Evolutionary conservation across 1,140 invertebrate species (phyloP).

Genomic region (Zophobas atratus): DNA sequence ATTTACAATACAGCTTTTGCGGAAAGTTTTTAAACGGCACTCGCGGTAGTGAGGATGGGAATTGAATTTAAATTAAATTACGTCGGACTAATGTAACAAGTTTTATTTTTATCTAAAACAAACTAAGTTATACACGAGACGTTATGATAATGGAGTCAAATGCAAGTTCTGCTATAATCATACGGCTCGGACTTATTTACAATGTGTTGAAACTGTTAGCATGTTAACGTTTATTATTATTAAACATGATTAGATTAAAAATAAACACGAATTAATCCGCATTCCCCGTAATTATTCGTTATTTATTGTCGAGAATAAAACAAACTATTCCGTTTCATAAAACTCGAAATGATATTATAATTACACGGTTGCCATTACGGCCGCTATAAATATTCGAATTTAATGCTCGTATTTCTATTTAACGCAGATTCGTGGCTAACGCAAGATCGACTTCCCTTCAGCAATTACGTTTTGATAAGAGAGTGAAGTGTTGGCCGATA

Average conservation of each 20-base stretch:
- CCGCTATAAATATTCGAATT: slow-evolving; percentile 34
- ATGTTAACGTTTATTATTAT: slow-evolving; percentile 25
- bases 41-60: slow-evolving; percentile 25
- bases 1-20: slow-evolving; percentile 35
- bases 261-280: slow-evolving; percentile 31
- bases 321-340: slow-evolving; percentile 21
- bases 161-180: slow-evolving; percentile 22
- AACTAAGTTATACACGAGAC: slow-evolving; percentile 16
- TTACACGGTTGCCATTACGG: slow-evolving; percentile 37
- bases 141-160: slow-evolving; percentile 16
- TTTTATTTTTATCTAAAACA: slow-evolving; percentile 32
- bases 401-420: slow-evolving; percentile 33
- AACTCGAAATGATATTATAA: slow-evolving; percentile 36
- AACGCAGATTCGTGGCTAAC: slow-evolving; percentile 28
- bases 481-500: background rate
- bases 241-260: slow-evolving; percentile 31
- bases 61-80: slow-evolving; percentile 44
- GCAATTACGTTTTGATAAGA: slow-evolving; percentile 42
- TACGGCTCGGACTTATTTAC: slow-evolving; percentile 7
- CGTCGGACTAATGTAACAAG: slow-evolving; percentile 35
- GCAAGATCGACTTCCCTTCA: slow-evolving; percentile 28
- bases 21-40: slow-evolving; percentile 19
- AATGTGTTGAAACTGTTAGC: slow-evolving; percentile 33
- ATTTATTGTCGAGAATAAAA: slow-evolving; percentile 25
- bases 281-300: slow-evolving; percentile 33